phyloP scores from a whole-genome alignment of 1,140 invertebrate genomes.

The Popillia japonica region DNA sequence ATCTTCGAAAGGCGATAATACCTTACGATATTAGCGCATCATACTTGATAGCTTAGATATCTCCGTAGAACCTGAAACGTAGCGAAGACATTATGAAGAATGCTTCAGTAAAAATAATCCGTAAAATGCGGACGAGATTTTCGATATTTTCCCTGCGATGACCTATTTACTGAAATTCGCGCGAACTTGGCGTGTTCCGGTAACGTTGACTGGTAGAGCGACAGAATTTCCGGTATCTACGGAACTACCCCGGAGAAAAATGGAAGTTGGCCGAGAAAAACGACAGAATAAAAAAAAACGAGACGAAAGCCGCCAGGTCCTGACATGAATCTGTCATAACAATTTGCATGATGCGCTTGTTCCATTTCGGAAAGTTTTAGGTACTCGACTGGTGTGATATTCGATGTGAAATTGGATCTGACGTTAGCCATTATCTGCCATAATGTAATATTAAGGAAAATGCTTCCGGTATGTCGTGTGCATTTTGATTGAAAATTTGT shows the following conservation, averaged over 20 bases:
- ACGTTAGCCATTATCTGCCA: neutral
- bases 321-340: constrained; percentile 18
- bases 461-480: too few relatives aligned
- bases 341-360: constrained; percentile 8
- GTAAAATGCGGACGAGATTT: neutral
- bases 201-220: neutral
- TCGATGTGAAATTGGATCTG: neutral
- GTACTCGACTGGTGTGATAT: neutral
- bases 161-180: constrained; percentile 9
- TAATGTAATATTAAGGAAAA: neutral
- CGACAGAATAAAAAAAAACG: too few relatives aligned
- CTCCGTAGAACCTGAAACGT: neutral
- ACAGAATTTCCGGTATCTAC: neutral
- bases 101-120: neutral
- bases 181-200: neutral
- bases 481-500: too few relatives aligned
- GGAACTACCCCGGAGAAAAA: too few relatives aligned
- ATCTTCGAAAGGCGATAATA: neutral
- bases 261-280: too few relatives aligned
- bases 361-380: neutral
- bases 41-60: neutral
- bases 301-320: neutral
- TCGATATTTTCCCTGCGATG: neutral
- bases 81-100: neutral
- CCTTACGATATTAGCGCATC: neutral